Percentiles rank a stretch among this genome's conserved stretches.
Conservation (phyloP, 2,888 invertebrate species). For the Acleris holmiana region DNA sequence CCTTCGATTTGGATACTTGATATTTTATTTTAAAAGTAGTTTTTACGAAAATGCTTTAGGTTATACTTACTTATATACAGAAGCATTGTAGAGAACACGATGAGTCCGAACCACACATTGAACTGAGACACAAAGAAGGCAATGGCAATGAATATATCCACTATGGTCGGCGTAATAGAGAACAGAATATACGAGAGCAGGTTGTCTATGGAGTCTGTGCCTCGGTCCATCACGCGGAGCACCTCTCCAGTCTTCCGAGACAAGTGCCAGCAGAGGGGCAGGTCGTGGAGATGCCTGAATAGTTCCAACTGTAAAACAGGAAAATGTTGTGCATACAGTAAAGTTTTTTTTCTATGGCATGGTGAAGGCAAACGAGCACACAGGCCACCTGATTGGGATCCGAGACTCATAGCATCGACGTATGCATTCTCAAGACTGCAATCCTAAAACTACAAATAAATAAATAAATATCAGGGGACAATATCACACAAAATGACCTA, state of each 20-base stretch:
- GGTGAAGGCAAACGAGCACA: too few species aligned
- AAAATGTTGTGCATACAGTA: too few species aligned
- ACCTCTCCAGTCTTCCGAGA: conserved; percentile 98
- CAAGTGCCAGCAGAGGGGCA: conserved; percentile 98
- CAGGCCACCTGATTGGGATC: too few species aligned
- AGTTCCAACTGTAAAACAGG: conserved; percentile 86
- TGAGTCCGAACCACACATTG: conserved; percentile 97
- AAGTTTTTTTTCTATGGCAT: too few species aligned
- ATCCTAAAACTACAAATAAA: too few species aligned
- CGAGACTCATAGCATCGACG: too few species aligned
- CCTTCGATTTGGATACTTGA: too few species aligned
- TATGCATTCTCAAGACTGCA: too few species aligned
- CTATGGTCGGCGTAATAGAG: conserved; percentile 95
- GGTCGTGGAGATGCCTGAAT: conserved; percentile 93
- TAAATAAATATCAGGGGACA: too few species aligned
- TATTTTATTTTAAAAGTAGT: background rate
- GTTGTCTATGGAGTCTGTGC: conserved; percentile 98
- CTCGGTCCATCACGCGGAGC: conserved; percentile 97
- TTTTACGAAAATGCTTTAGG: background rate
- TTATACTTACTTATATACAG: conserved; percentile 93
- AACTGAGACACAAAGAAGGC: conserved; percentile 94
- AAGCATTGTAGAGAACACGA: conserved; percentile 96
- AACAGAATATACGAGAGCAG: conserved; percentile 96
- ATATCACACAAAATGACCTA: too few species aligned
- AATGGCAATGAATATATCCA: conserved; percentile 96